Percentiles rank a stretch among this genome's conserved stretches.
Evolutionary conservation across 1,140 invertebrate species (phyloP).

Genomic region (Camponotus floridanus): DNA sequence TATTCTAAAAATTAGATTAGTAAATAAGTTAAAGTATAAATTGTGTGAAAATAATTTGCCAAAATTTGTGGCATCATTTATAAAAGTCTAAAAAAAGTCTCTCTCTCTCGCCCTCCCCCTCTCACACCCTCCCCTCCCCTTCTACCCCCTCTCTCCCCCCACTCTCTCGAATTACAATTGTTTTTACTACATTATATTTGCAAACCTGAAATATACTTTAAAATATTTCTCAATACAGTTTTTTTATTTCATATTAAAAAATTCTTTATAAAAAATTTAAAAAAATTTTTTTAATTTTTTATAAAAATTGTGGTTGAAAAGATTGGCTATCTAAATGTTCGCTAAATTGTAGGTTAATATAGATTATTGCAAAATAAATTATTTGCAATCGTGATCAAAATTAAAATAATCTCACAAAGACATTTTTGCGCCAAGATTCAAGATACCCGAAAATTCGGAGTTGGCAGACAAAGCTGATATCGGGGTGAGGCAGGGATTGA

Average conservation of each 20-base stretch:
- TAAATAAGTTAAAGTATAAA: background rate
- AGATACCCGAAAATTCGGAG: slow-evolving; percentile 3
- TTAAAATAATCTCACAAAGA: slow-evolving; percentile 4
- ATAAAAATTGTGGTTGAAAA: background rate
- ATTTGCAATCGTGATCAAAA: background rate
- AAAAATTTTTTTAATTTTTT: too few species aligned
- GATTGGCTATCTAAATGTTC: too few species aligned
- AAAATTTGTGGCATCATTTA: background rate
- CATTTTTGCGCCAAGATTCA: background rate
- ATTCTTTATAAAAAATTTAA: background rate
- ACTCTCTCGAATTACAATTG: background rate
- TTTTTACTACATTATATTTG: background rate
- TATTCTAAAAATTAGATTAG: background rate
- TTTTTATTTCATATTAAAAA: background rate
- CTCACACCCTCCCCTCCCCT: too few species aligned
- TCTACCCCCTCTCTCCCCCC: too few species aligned
- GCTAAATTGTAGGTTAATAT: background rate
- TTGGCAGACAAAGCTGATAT: background rate
- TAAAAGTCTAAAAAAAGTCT: slow-evolving; percentile 4
- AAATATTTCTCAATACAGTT: background rate
- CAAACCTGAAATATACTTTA: background rate
- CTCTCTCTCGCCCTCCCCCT: too few species aligned
- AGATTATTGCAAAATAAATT: background rate
- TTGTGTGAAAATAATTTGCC: background rate
- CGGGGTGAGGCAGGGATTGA: background rate